Conservation (phyloP, 2,113 vertebrate genomes). For the Erpornis zantholeuca region DNA sequence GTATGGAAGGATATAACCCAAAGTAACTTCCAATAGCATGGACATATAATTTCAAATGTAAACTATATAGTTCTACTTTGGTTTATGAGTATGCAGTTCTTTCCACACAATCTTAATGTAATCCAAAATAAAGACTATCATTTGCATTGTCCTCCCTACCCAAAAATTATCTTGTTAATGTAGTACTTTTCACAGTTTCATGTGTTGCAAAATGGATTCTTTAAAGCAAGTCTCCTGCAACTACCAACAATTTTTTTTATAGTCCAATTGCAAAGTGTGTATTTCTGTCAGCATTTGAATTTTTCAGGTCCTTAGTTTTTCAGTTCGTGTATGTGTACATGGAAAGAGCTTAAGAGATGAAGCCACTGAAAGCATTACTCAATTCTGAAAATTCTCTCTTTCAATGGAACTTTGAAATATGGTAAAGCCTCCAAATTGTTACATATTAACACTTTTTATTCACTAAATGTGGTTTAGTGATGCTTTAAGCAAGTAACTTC, state of each 20-base stretch:
- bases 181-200: not conserved
- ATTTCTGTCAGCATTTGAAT: not conserved
- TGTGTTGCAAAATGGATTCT: rapidly evolving
- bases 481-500: not conserved
- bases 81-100: not conserved
- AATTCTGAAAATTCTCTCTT: not conserved
- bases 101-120: not conserved
- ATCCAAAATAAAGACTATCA: not conserved
- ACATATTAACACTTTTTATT: not conserved
- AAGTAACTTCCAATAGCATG: not conserved
- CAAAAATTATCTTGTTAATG: not conserved
- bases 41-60: not conserved
- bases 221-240: not conserved
- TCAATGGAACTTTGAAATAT: not conserved
- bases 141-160: not conserved
- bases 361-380: not conserved
- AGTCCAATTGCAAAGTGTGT: not conserved
- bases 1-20: not conserved
- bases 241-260: not conserved
- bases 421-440: not conserved
- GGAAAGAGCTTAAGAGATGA: not conserved
- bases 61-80: not conserved
- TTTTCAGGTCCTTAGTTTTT: not conserved
- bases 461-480: not conserved
- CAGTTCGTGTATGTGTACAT: not conserved